Percentiles rank a stretch among this genome's conserved stretches.
phyloP scores from a whole-genome alignment of 64 coral and sea anemone species.

The Porites lutea region DNA sequence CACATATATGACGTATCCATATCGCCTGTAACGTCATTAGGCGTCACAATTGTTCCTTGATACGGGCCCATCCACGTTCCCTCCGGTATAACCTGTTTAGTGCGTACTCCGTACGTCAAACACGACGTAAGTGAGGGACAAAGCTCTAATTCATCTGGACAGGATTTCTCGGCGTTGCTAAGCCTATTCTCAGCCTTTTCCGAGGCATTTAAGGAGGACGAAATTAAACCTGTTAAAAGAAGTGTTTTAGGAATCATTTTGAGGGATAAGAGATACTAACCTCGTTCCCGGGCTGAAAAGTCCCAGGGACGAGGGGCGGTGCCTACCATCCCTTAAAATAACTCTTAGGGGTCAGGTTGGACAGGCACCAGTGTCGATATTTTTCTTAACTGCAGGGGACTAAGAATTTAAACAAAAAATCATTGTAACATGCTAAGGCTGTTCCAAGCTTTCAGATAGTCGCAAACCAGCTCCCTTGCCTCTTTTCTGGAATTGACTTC shows the following conservation, averaged over 20 bases:
- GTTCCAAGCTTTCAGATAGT: too few species aligned
- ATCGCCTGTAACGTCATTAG: slow-evolving; percentile 24
- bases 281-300: too few species aligned
- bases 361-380: too few species aligned
- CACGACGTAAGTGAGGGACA: slow-evolving; percentile 51
- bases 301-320: too few species aligned
- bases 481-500: too few species aligned
- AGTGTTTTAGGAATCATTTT: not conserved
- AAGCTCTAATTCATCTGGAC: slow-evolving; percentile 67
- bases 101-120: slow-evolving; percentile 59
- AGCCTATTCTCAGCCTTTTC: slow-evolving; percentile 25
- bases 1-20: slow-evolving; percentile 69
- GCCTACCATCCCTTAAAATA: too few species aligned
- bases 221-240: not conserved
- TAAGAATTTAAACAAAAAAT: too few species aligned
- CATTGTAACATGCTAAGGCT: too few species aligned
- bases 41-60: slow-evolving; percentile 46
- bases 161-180: slow-evolving; percentile 61
- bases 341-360: too few species aligned
- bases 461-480: too few species aligned
- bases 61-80: slow-evolving; percentile 88
- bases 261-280: not conserved
- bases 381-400: too few species aligned
- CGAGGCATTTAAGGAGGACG: too few species aligned
- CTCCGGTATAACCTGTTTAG: slow-evolving; percentile 67